Base-by-base conservation (phyloP, 2,797 vertebrate species). In the Sebastes taczanowskii region DNA sequence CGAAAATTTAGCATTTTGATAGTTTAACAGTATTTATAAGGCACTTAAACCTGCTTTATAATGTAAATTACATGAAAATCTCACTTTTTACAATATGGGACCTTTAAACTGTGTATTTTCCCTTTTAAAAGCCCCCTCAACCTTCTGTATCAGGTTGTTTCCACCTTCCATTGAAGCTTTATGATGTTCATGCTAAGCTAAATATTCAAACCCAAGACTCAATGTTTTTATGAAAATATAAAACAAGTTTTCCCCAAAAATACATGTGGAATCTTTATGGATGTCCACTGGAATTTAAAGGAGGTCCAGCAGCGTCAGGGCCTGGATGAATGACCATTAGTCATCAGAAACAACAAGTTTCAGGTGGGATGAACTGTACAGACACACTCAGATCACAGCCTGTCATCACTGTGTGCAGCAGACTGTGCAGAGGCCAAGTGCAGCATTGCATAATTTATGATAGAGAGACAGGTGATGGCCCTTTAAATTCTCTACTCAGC, bases 11-110 rank as follows among this genome's bases (percentile, higher is more conserved):
- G 35, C 35, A 2, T 14, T 38, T 38, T 14, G 35, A 38, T 38
- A 38, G 13, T 38, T 38, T 38, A 38, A 38, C 35, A 38, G 35
- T 38, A 38, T 38, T 38, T 38, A 38, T 38, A 38, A 11, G 1
- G 32, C 35, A 38, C 35, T 38, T 38, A 38, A 38, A 38, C 35
- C 35, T 38, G 35, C 13, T 38, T 38, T 38, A 38, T 38, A 38
- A 38, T 38, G 0, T 14, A 38, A 6, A 38, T 0, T 0, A 38
- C 35, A 6, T 38, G 35, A 0, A 14, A 38, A 38, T 38, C 35
- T 38, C 35, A 38, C 35, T 38, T 38, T 38, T 38, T 38, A 38
- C 35, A 38, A 38, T 38, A 38, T 38, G 35, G 35, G 35, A 38
- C 35, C 13, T 38, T 38, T 38, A 38, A 23, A 42, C 0, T 49